These are phyloP conservation scores for Clinocottus analis DNA, from an alignment of 2,113 vertebrate genomes.

Conservation along the genomic window DNA sequence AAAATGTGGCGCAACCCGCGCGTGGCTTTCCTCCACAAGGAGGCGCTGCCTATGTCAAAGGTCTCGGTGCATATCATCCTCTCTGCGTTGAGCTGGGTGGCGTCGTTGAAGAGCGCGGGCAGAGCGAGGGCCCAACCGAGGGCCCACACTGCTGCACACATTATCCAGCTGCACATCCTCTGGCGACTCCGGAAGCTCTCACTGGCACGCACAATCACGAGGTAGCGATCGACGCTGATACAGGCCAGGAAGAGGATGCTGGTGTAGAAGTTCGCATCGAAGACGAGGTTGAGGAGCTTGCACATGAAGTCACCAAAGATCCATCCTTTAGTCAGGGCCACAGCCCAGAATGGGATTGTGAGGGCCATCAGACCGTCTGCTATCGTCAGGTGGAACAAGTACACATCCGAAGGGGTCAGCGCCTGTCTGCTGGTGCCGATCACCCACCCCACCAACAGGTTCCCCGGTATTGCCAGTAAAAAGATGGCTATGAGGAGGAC, in stretches of 20 bases:
- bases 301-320: conserved; percentile 76
- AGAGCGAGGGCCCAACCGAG: conserved; percentile 66
- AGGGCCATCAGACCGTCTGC: conserved; percentile 79
- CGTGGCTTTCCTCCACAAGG: conserved; percentile 37
- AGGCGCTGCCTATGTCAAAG: conserved; percentile 42
- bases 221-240: conserved; percentile 81
- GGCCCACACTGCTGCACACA: conserved; percentile 71
- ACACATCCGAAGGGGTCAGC: conserved; percentile 76
- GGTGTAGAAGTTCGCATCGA: conserved; percentile 81
- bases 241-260: conserved; percentile 82
- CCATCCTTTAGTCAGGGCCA: conserved; percentile 58
- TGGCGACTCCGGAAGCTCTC: conserved; percentile 1
- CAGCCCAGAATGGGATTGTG: conserved; percentile 71
- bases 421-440: conserved; percentile 54
- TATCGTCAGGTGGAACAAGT: conserved; percentile 78
- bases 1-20: conserved; percentile 72
- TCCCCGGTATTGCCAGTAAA: conserved; percentile 78
- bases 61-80: conserved; percentile 35
- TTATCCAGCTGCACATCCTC: conserved; percentile 43
- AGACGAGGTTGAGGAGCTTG: conserved; percentile 67
- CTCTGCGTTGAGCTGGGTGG: rapidly evolving
- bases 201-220: conserved; percentile 71
- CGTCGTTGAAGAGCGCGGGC: conserved; percentile 61
- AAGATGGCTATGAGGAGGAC: conserved; percentile 62
- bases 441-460: conserved; percentile 77